A percentile compares a stretch with the other conserved stretches of the same genome.
Evolutionary conservation across 2,888 invertebrate species (phyloP).

Genomic region (Dasypogon diadema): DNA sequence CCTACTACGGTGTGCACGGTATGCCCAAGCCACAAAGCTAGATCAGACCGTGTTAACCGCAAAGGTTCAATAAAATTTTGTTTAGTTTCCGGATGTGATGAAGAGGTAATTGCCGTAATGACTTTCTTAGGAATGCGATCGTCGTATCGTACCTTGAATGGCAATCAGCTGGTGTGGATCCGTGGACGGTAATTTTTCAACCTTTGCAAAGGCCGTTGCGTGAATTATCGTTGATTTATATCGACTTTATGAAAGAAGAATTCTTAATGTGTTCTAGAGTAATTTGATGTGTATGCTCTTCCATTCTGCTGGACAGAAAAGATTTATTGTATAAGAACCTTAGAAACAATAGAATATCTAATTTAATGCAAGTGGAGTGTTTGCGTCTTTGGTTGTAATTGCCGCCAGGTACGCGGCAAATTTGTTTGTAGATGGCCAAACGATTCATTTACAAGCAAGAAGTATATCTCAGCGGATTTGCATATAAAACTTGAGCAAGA

Average conservation of each 20-base stretch:
- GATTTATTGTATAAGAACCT: not conserved
- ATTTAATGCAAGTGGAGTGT: not conserved
- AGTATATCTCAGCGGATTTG: too few relatives aligned
- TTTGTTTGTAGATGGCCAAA: too few relatives aligned
- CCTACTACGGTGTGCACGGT: conserved; percentile 5
- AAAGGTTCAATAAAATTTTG: conserved; percentile 55
- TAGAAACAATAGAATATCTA: not conserved
- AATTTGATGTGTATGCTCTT: not conserved
- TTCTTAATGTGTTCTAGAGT: conserved; percentile 27
- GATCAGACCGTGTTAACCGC: conserved; percentile 20
- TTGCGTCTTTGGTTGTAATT: too few relatives aligned
- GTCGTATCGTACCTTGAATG: conserved; percentile 51
- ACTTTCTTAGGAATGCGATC: conserved; percentile 57
- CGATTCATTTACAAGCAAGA: too few relatives aligned
- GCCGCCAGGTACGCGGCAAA: too few relatives aligned
- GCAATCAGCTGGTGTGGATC: conserved; percentile 48
- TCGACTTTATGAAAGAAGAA: conserved; percentile 32
- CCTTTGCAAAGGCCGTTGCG: conserved; percentile 54
- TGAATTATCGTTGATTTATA: conserved; percentile 52
- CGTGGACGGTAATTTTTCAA: conserved; percentile 41
- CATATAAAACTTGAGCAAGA: too few relatives aligned
- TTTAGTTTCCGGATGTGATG: conserved; percentile 52
- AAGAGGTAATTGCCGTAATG: conserved; percentile 54
- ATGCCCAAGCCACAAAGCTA: not conserved
- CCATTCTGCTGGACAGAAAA: not conserved